Conservation (phyloP, 2,888 invertebrate species). For the Pollenia angustigena region DNA sequence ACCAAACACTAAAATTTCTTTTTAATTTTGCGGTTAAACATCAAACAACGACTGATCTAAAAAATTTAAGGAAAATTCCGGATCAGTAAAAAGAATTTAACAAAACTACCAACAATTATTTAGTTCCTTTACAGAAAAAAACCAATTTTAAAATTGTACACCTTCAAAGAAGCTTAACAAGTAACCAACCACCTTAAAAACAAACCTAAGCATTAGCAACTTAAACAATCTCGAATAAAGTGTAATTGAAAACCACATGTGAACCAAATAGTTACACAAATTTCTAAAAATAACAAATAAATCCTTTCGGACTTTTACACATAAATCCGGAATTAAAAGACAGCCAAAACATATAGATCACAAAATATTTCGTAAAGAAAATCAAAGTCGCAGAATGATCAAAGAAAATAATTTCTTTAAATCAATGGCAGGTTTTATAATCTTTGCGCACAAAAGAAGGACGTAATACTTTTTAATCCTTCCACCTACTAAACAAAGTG, state of each 20-base stretch:
- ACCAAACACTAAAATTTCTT: not conserved
- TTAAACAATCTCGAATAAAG: constrained; percentile 8
- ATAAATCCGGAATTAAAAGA: constrained; percentile 25
- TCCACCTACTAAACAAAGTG: constrained; percentile 72
- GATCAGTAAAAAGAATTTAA: constrained; percentile 7
- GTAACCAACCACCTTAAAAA: not conserved
- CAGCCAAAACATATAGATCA: not conserved
- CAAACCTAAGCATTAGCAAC: not conserved
- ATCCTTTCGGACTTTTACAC: constrained; percentile 62
- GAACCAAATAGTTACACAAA: constrained; percentile 47
- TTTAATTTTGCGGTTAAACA: constrained; percentile 6
- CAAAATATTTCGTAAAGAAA: not conserved
- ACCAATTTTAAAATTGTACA: constrained; percentile 25
- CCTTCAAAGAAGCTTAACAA: constrained; percentile 49
- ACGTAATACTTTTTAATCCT: constrained; percentile 73
- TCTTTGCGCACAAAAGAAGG: constrained; percentile 38
- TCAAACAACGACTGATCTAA: not conserved
- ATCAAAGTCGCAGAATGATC: constrained; percentile 66
- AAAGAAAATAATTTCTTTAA: constrained; percentile 43
- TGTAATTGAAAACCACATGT: constrained; percentile 68
- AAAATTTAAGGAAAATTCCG: not conserved
- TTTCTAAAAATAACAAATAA: constrained; percentile 41
- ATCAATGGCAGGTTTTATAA: constrained; percentile 59
- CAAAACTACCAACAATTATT: constrained; percentile 32
- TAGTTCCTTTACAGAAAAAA: constrained; percentile 13